Base-by-base conservation (phyloP, 2,888 invertebrate species). In the Caenorhabditis japonica region DNA sequence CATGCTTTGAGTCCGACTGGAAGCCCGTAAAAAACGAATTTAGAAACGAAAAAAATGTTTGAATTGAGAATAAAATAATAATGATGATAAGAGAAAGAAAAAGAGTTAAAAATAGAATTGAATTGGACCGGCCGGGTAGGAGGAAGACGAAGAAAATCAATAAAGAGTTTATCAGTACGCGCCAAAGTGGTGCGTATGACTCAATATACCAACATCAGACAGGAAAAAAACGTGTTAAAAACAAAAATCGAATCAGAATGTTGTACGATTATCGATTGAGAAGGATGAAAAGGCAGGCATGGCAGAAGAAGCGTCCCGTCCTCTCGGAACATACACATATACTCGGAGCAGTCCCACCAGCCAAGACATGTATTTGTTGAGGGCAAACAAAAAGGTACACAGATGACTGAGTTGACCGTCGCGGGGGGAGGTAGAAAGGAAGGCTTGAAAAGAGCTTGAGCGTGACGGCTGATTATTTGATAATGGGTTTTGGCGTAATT, bases 251-350 rank as follows among this genome's bases (percentile, higher is more conserved):
- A 4, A 3, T 5, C 4, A 25, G 30, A 15, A 38, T 30, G 19
- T 17, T 69, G 68, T 69, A 69, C 69, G 69, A 69, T 60, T 69
- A 69, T 69, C 33, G 69, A 69, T 69, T 39, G 44, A 27, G 51
- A 30, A 10, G n/a, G 36, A 38, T 17, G 2, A 41, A 13, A 10
- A 43, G 27, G 27, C 12, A 15, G 36, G 19, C 49, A 53, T 64
- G 55, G 64, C 64, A 64, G 39, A 44, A 58, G 52, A 43, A 41
- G 38, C 34, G 19, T 27, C 17, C n/a, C n/a, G n/a, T n/a, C n/a
- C n/a, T n/a, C n/a, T n/a, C 17, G 39, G 59, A 59, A 47, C 43
- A 60, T 49, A 47, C 38, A 56, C 38, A 39, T 44, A 49, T 53
- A 41, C 47, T 46, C 34, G 43, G 34, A 19, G 8, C 49, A 33